Conservation (phyloP, 2,888 invertebrate species). For the Brachynemurus nebulosus region DNA sequence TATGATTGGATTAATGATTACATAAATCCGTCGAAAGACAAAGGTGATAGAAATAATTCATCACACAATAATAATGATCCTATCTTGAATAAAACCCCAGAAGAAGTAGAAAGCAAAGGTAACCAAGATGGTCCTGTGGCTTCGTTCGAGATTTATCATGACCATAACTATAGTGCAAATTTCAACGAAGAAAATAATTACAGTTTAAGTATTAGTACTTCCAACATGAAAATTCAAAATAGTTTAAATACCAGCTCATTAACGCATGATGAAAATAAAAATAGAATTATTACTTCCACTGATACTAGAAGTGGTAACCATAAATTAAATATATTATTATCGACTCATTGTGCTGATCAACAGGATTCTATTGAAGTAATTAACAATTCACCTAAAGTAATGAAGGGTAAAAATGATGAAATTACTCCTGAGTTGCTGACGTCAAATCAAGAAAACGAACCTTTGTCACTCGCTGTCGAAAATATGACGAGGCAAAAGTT, state of each 20-base stretch:
- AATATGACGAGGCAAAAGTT: neutral
- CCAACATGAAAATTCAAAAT: neutral
- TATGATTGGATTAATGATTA: neutral
- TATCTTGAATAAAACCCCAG: neutral
- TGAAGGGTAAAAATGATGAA: too few species aligned
- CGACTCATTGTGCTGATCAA: neutral
- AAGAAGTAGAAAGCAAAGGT: neutral
- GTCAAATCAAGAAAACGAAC: neutral
- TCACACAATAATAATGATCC: neutral
- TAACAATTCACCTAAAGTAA: too few species aligned
- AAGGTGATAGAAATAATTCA: neutral
- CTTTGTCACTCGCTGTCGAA: neutral
- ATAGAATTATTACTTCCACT: neutral
- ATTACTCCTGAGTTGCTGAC: neutral
- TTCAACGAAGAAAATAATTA: neutral
- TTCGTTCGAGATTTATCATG: neutral
- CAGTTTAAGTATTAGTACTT: neutral
- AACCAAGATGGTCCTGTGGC: neutral
- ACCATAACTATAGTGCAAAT: neutral
- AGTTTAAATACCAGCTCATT: neutral
- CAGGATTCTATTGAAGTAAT: too few species aligned
- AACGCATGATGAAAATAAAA: neutral
- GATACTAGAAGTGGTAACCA: neutral
- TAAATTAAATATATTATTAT: neutral
- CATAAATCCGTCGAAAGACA: neutral